A percentile compares a stretch with the other conserved stretches of the same genome.
Evolutionary conservation across 2,113 vertebrate genomes (phyloP).

Genomic region (Nematolebias whitei): DNA sequence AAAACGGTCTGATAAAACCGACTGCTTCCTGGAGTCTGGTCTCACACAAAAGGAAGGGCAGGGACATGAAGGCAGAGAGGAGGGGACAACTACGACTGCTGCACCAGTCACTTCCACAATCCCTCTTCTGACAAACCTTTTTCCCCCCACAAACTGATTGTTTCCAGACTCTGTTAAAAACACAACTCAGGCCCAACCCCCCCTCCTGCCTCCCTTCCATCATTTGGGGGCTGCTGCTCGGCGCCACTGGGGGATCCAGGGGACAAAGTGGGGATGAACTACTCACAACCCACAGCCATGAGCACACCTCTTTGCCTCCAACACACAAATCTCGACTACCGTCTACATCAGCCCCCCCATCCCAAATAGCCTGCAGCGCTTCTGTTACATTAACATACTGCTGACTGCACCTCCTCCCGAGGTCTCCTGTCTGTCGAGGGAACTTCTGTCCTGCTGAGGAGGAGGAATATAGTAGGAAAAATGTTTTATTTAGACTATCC

Average conservation of each 20-base stretch:
- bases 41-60: slow-evolving; percentile 39
- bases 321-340: slow-evolving; percentile 43
- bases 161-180: slow-evolving; percentile 76
- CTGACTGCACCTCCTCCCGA: slow-evolving; percentile 61
- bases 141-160: slow-evolving; percentile 61
- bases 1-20: slow-evolving; percentile 61
- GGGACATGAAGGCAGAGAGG: slow-evolving; percentile 14
- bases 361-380: slow-evolving; percentile 55
- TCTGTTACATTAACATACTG: slow-evolving; percentile 75
- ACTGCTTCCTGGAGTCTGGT: slow-evolving; percentile 65
- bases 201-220: slow-evolving; percentile 23
- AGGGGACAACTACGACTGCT: slow-evolving; percentile 28
- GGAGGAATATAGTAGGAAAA: slow-evolving; percentile 18
- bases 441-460: slow-evolving; percentile 46
- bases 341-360: slow-evolving; percentile 47
- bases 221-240: slow-evolving; percentile 41
- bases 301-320: slow-evolving; percentile 6
- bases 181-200: slow-evolving; percentile 42
- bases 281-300: slow-evolving; percentile 54
- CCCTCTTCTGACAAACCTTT: slow-evolving; percentile 32
- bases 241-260: slow-evolving; percentile 79
- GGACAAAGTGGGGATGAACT: slow-evolving; percentile 73
- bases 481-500: background rate
- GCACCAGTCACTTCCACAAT: slow-evolving; percentile 54
- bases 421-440: slow-evolving; percentile 61